Conservation (phyloP, 2,888 invertebrate genomes). For the Melitaea athalia region DNA sequence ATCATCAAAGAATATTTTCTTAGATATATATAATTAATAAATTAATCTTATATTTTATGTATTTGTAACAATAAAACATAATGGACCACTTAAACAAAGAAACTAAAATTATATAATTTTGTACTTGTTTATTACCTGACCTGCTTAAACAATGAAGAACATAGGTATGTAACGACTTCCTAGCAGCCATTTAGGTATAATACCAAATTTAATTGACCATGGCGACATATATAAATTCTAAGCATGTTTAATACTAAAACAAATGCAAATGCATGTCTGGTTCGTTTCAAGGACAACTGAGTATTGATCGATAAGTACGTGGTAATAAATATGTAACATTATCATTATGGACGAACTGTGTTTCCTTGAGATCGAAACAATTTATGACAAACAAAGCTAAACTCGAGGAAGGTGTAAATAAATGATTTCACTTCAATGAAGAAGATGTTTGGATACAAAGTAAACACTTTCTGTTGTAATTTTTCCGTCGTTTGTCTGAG, state of each 20-base stretch:
- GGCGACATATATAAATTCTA: not conserved
- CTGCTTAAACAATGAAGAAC: too few relatives aligned
- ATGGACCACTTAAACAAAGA: too few relatives aligned
- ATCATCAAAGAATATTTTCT: too few relatives aligned
- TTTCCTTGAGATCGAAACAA: slow-evolving; percentile 25
- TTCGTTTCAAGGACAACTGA: slow-evolving; percentile 22
- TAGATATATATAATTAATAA: too few relatives aligned
- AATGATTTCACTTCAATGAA: slow-evolving; percentile 6
- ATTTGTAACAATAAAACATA: too few relatives aligned
- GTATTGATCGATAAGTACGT: slow-evolving; percentile 18
- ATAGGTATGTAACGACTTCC: too few relatives aligned
- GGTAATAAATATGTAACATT: slow-evolving; percentile 19
- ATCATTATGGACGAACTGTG: slow-evolving; percentile 23
- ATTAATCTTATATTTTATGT: too few relatives aligned
- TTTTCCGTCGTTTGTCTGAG: not conserved
- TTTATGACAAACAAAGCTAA: slow-evolving; percentile 25
- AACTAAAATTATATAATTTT: too few relatives aligned
- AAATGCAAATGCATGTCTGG: slow-evolving; percentile 13
- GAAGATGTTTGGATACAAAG: not conserved
- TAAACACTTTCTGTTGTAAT: not conserved
- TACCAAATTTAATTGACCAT: not conserved
- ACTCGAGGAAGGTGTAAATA: slow-evolving; percentile 17
- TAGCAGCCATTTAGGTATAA: not conserved
- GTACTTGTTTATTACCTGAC: too few relatives aligned
- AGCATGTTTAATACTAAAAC: slow-evolving; percentile 7